Percentiles rank a stretch among this genome's conserved stretches.
Conservation (phyloP, 2,113 vertebrate species). For the Spizaetus ornatus region DNA sequence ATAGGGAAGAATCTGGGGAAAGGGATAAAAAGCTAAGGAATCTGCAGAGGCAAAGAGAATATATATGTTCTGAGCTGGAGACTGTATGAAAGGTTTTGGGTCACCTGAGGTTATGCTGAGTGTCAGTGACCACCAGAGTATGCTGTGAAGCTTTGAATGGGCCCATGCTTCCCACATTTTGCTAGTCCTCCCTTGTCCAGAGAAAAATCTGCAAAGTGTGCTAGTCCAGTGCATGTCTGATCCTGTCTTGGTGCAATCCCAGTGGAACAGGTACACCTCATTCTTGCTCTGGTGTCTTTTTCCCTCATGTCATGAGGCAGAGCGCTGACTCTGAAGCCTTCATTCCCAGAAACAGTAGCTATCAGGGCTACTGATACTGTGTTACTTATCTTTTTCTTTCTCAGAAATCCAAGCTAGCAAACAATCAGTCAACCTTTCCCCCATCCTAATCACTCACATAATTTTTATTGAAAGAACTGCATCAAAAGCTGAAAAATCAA, state of each 20-base stretch:
- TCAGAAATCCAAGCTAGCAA: background rate
- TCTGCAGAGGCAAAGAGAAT: background rate
- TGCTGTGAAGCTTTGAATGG: background rate
- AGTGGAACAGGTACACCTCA: background rate
- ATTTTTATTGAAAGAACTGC: background rate
- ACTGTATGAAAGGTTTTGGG: background rate
- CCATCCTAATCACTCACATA: background rate
- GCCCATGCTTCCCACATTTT: background rate
- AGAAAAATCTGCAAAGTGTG: background rate
- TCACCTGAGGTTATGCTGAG: background rate
- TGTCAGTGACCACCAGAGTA: conserved; percentile 12
- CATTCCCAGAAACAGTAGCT: background rate
- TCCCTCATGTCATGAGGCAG: background rate
- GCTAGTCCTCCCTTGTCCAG: background rate
- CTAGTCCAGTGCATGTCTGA: background rate
- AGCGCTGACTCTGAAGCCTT: background rate
- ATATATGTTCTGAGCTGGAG: background rate
- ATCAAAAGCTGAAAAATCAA: background rate
- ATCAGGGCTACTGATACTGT: background rate
- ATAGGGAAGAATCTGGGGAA: background rate
- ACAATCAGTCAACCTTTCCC: background rate
- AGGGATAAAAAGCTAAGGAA: background rate
- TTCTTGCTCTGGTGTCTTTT: background rate
- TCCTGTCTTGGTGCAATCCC: background rate
- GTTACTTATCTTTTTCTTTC: background rate